Base-by-base conservation (phyloP, 2,113 vertebrate genomes). In the Trichomycterus rosablanca region DNA sequence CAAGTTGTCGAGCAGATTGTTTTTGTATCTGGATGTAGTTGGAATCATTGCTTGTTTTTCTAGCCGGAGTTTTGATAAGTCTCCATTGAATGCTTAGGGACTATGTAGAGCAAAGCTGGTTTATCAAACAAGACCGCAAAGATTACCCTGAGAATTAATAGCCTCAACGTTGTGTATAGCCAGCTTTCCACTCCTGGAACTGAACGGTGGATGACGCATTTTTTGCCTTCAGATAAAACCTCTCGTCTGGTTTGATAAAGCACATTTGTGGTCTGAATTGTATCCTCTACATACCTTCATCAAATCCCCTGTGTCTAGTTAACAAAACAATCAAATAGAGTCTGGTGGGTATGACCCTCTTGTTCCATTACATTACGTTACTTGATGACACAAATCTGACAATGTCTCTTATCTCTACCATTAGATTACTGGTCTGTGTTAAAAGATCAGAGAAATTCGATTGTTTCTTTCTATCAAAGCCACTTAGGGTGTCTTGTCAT, bases 201-300 rank as follows among this genome's bases (percentile, higher is more conserved):
- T 3, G 12, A 28, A 19, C 48, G 10, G 22, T 22, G 12, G 11
- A 14, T 42, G 59, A 30, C 59, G 28, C 20, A 49, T 26, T 50
- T n/a, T 59, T 39, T 60, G 11, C 23, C 59, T 16, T 12, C 46
- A 23, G 22, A 61, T 28, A 26, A 30, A 61, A 18, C 34, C 8
- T 10, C 1, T 52, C 16, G 9, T n/a, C 39, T 3, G 18, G 58
- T 48, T 59, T 23, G 20, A 35, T 16, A 46, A n/a, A 39, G 22
- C 44, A 60, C 14, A 15, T 24, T 60, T 49, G n/a, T 18, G 32
- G 14, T 11, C 16, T 49, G 20, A 26, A 3, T 18, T 11, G n/a
- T 15, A 18, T 26, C 10, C n/a, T n/a, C n/a, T n/a, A n/a, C n/a
- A n/a, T n/a, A n/a, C n/a, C n/a, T n/a, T n/a, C n/a, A n/a, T n/a